A percentile compares a stretch with the other conserved stretches of the same genome.
Conservation (phyloP, 2,113 vertebrate species). For the Galbula dea region DNA sequence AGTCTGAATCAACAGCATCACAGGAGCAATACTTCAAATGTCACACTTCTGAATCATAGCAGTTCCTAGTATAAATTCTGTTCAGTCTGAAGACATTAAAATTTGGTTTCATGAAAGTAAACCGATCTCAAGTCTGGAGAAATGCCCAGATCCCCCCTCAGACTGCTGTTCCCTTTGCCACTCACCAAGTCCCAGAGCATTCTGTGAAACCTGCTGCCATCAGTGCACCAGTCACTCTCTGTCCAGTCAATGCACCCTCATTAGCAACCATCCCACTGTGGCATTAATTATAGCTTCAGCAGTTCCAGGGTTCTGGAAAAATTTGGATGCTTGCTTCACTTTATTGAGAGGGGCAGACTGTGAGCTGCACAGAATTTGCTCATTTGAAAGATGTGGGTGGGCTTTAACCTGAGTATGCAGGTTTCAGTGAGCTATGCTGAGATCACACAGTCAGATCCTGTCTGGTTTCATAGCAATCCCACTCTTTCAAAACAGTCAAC, state of each 20-base stretch:
- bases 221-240: not conserved
- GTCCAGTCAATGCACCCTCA: fast-evolving
- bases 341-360: not conserved
- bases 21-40: not conserved
- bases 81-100: not conserved
- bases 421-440: not conserved
- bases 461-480: not conserved
- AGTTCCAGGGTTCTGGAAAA: not conserved
- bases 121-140: not conserved
- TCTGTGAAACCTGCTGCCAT: not conserved
- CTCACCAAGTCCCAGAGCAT: fast-evolving
- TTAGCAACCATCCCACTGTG: not conserved
- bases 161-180: not conserved
- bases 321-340: not conserved
- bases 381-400: not conserved
- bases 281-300: not conserved
- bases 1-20: not conserved
- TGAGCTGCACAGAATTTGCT: not conserved
- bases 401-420: not conserved
- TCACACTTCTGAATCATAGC: not conserved
- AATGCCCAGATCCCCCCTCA: not conserved
- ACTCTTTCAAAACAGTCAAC: not conserved
- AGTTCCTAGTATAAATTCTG: not conserved
- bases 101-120: not conserved
- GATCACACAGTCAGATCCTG: not conserved